A percentile compares a stretch with the other conserved stretches of the same genome.
phyloP scores from a whole-genome alignment of 2,888 invertebrate species.

The Conchocele bisecta region DNA sequence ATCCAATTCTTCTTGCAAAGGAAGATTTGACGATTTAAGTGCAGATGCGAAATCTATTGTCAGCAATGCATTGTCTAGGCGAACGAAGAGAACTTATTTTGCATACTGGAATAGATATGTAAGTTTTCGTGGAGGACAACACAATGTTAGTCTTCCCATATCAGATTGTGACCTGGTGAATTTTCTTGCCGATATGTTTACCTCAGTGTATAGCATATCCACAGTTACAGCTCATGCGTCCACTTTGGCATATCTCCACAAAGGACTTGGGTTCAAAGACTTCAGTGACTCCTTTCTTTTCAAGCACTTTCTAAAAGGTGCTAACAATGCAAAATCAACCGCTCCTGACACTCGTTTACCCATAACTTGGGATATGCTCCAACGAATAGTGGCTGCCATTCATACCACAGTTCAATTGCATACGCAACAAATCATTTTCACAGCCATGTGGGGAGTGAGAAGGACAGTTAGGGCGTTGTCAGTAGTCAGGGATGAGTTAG shows the following conservation, averaged over 20 bases:
- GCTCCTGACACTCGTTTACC: constrained; percentile 3
- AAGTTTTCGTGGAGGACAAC: too few relatives aligned
- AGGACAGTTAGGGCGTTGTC: too few relatives aligned
- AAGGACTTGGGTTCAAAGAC: neutral
- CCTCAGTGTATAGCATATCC: neutral
- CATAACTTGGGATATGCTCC: neutral
- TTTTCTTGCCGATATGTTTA: constrained; percentile 1
- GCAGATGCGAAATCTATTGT: neutral
- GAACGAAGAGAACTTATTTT: neutral
- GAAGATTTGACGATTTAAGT: neutral
- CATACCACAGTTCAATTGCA: neutral
- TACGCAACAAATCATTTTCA: neutral
- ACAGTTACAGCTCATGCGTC: constrained; percentile 12
- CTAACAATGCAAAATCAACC: neutral
- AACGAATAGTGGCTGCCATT: neutral
- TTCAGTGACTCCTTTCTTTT: constrained; percentile 5
- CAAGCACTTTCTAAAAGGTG: constrained; percentile 17
- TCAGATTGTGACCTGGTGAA: neutral
- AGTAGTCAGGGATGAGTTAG: too few relatives aligned
- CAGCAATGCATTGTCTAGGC: neutral
- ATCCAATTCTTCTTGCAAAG: too few relatives aligned
- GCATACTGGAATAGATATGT: too few relatives aligned
- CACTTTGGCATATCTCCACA: constrained; percentile 7
- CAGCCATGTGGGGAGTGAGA: neutral
- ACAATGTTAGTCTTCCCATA: too few relatives aligned